Percentiles rank a stretch among this genome's conserved stretches.
These are phyloP conservation scores for Tychaedon coryphoeus DNA, from an alignment of 2,113 vertebrate genomes.

Conservation along the genomic window DNA sequence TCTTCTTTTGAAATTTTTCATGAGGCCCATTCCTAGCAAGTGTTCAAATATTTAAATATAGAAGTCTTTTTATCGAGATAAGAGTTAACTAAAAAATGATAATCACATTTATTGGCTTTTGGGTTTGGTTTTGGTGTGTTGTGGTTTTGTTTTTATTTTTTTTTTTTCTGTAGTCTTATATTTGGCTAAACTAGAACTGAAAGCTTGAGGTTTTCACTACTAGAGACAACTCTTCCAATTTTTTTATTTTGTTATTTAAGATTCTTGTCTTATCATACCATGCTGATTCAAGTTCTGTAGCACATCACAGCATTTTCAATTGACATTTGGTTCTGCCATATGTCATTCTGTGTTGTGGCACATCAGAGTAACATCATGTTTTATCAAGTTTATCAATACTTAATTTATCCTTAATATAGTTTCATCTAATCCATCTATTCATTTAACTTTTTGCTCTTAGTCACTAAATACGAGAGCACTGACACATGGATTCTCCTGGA, in stretches of 20 bases:
- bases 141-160: no score
- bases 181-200: neutral
- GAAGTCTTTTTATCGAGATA: neutral
- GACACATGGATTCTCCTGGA: neutral
- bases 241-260: neutral
- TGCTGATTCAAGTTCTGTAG: neutral
- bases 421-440: neutral
- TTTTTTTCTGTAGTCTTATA: neutral
- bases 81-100: neutral
- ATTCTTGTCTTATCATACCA: neutral
- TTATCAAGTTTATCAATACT: slow-evolving; percentile 10
- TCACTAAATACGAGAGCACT: neutral
- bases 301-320: neutral
- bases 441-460: neutral
- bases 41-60: neutral
- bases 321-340: slow-evolving; percentile 1
- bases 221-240: neutral
- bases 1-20: neutral
- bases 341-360: neutral
- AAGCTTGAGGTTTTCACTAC: neutral
- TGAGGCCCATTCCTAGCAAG: neutral
- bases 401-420: neutral
- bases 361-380: neutral
- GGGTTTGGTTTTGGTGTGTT: neutral
- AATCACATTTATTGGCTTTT: neutral